phyloP scores from a whole-genome alignment of 2,113 vertebrate species.

The Butastur rufipennis region DNA sequence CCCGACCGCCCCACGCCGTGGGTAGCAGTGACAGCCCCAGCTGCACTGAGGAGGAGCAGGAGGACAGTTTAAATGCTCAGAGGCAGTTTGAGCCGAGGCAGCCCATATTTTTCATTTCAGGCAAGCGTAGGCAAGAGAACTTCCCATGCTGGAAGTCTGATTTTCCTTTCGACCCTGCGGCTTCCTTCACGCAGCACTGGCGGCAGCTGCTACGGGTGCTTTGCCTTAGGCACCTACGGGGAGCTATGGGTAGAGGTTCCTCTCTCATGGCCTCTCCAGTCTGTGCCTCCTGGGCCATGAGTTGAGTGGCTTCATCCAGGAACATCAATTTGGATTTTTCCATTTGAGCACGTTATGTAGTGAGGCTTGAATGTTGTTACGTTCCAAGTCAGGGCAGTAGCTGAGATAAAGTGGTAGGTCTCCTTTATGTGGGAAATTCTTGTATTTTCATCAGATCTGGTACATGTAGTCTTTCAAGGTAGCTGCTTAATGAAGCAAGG shows the following conservation, averaged over 20 bases:
- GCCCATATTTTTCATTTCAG: background rate
- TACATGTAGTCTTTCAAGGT: background rate
- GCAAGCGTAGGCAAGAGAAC: background rate
- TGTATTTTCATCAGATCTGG: background rate
- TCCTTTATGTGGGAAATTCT: background rate
- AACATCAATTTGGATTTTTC: background rate
- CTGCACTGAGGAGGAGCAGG: background rate
- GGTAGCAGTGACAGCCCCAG: background rate
- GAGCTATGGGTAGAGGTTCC: background rate
- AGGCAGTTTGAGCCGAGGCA: background rate
- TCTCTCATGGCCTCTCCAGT: background rate
- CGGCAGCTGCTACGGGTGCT: background rate
- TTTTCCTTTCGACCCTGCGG: background rate
- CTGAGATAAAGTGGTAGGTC: background rate
- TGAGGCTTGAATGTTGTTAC: background rate
- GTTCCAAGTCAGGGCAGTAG: background rate
- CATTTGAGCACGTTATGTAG: background rate
- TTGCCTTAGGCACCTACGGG: background rate
- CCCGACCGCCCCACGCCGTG: rapidly evolving
- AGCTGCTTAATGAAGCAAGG: background rate
- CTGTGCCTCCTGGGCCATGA: background rate
- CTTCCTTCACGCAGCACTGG: background rate
- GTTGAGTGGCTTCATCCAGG: background rate
- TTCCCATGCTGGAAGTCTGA: background rate
- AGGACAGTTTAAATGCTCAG: background rate